phyloP scores from a whole-genome alignment of 2,113 vertebrate species.

The Dromaius novaehollandiae region DNA sequence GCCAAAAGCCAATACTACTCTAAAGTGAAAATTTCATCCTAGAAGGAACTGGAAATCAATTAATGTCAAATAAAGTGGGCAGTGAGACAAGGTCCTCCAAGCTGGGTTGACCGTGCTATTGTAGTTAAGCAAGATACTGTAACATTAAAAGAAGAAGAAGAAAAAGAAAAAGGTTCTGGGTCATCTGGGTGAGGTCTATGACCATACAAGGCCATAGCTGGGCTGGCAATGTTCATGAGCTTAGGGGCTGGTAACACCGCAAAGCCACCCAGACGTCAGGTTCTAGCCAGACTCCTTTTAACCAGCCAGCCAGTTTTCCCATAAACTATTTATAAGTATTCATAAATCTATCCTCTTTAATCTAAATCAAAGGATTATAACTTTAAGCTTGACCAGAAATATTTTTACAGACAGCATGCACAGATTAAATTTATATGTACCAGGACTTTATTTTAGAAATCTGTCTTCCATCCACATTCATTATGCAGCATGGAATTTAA shows the following conservation, averaged over 20 bases:
- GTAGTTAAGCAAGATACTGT: not conserved
- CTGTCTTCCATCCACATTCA: not conserved
- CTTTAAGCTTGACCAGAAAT: not conserved
- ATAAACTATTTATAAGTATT: not conserved
- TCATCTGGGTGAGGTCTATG: not conserved
- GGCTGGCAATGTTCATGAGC: not conserved
- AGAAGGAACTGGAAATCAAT: not conserved
- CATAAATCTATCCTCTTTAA: not conserved
- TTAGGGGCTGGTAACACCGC: not conserved
- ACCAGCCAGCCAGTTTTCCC: not conserved
- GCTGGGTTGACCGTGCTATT: not conserved
- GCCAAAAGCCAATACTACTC: not conserved
- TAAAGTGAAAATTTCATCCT: not conserved
- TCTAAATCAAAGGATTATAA: not conserved
- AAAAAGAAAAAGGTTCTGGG: not conserved
- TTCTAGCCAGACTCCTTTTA: not conserved
- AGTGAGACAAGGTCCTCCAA: not conserved
- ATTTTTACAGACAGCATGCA: not conserved
- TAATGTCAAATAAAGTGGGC: not conserved
- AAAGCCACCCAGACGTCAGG: not conserved
- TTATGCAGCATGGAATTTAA: not conserved
- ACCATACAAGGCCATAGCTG: not conserved
- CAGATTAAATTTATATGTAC: not conserved
- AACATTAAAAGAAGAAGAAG: not conserved
- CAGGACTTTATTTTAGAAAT: not conserved